Conservation (phyloP, 2,113 vertebrate species). For the Ceuthmochares aereus region DNA sequence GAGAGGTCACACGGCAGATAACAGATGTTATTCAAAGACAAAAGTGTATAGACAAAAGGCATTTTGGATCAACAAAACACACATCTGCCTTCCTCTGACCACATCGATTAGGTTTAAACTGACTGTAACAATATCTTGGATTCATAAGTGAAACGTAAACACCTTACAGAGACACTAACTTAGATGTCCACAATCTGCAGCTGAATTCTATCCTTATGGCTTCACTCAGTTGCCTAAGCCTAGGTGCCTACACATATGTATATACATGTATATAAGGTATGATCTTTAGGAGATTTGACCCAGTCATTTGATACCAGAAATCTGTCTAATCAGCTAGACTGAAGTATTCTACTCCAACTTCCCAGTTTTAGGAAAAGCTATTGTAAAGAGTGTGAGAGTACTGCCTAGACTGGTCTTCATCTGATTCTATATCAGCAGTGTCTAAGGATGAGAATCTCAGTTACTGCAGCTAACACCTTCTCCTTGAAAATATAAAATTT, state of each 20-base stretch:
- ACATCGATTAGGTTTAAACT: fast-evolving
- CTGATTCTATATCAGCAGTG: neutral
- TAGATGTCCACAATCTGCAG: neutral
- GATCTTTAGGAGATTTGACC: neutral
- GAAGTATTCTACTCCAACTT: neutral
- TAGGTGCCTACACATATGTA: too few species aligned
- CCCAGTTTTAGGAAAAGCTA: neutral
- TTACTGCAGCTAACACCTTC: neutral
- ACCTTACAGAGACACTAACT: neutral
- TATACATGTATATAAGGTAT: neutral
- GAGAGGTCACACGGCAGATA: neutral
- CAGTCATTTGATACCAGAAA: neutral
- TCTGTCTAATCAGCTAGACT: neutral
- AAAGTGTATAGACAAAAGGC: neutral
- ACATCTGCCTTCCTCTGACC: neutral
- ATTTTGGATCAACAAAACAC: neutral
- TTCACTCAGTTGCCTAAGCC: neutral
- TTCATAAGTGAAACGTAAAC: neutral
- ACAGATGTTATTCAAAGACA: neutral
- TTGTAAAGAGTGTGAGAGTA: neutral
- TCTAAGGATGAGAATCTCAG: neutral
- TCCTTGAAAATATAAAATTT: neutral
- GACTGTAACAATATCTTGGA: neutral
- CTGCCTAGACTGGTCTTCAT: neutral
- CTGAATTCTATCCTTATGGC: neutral